Base-by-base conservation (phyloP, 2,797 vertebrate genomes). In the Melopsittacus undulatus region DNA sequence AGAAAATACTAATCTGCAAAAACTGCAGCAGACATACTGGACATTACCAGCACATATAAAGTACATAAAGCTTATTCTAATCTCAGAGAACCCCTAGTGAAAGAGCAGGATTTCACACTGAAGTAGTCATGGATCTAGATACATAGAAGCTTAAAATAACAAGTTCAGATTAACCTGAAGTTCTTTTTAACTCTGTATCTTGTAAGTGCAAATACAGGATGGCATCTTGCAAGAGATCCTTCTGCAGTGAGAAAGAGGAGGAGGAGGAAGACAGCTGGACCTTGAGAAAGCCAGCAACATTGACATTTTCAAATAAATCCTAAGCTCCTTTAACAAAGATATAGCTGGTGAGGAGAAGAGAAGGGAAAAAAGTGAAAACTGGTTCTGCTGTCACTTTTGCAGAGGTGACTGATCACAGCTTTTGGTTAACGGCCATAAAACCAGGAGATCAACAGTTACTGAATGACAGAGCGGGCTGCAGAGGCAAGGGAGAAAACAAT, bases 371-470 rank as follows among this genome's bases (percentile, higher is more conserved):
- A 32, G 13, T 20, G 29, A 82, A 54, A 82, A 51, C 11, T 42
- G 30, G 5, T 61, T 87, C 29, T 59, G 69, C 18, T 59, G 54
- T 64, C 46, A 26, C 29, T 76, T 83, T 45, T 61, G 51, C 3
- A 3, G 70, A 88, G 40, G 51, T 83, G 74, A 91, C 91, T 63
- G 62, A 93, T 69, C 85, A 89, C 34, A 91, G 73, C 62, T 64
- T 40, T 79, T 81, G 89, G 85, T 78, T 90, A 94, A 88, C 36
- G 94, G 95, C 26, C 81, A 43, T 83, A 84, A 96, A 95, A 69
- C 59, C 61, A 78, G 63, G 40, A 77, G 72, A 78, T 87, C 61
- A 92, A 72, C 27, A 70, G 66, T 42, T 32, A 87, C 15, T 0
- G 0, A 77, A 40, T 14, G 32, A 72, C n/a, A 56, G 16, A 46